Percentiles rank a stretch among this genome's conserved stretches.
Evolutionary conservation across 2,888 invertebrate genomes (phyloP).

Genomic region (Muscina levida): DNA sequence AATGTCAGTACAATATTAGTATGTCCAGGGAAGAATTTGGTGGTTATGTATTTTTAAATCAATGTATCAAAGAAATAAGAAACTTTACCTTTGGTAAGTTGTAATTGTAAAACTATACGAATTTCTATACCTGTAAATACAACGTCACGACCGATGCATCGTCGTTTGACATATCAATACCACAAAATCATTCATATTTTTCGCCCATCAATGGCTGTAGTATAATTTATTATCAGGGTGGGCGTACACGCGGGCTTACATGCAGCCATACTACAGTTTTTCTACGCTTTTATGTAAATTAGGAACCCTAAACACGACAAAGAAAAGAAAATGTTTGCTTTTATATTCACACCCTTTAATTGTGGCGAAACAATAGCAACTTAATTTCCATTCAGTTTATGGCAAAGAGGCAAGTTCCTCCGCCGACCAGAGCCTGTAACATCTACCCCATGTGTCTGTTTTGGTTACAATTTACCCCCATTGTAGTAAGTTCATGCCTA

Average conservation of each 20-base stretch:
- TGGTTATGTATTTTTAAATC: too few species aligned
- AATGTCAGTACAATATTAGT: too few species aligned
- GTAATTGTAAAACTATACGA: too few species aligned
- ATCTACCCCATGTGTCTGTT: slow-evolving; percentile 14
- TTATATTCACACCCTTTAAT: slow-evolving; percentile 59
- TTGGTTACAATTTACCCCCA: slow-evolving; percentile 30
- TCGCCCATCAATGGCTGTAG: too few species aligned
- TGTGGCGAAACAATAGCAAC: slow-evolving; percentile 67
- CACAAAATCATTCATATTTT: neutral
- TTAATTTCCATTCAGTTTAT: slow-evolving; percentile 65
- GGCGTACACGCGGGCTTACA: neutral
- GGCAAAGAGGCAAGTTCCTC: slow-evolving; percentile 32
- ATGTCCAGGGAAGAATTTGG: too few species aligned
- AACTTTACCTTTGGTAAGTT: too few species aligned
- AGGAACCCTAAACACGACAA: neutral
- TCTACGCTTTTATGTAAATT: neutral
- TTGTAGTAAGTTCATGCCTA: slow-evolving; percentile 29
- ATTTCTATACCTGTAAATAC: neutral
- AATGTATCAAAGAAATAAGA: too few species aligned
- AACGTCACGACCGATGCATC: too few species aligned
- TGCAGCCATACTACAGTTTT: too few species aligned
- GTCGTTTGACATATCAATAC: neutral
- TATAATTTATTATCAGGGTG: too few species aligned
- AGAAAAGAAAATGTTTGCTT: slow-evolving; percentile 39
- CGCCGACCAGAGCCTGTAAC: slow-evolving; percentile 32